Percentiles rank a stretch among this genome's conserved stretches.
Conservation (phyloP, 2,888 invertebrate species). For the Acanthosepion lycidas region DNA sequence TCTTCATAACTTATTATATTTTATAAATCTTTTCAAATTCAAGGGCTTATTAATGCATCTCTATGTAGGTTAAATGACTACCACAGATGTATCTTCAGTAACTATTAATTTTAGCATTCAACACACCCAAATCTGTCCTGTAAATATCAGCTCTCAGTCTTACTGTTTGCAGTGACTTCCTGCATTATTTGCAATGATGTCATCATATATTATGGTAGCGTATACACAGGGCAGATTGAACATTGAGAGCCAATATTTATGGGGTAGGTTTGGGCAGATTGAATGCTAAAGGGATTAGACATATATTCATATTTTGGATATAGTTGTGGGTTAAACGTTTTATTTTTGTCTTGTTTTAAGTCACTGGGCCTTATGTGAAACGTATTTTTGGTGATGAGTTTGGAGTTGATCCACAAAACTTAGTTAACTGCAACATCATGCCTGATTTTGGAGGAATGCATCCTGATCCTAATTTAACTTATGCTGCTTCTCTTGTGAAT, state of each 20-base stretch:
- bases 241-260: no score
- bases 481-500: conserved; percentile 86
- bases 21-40: no score
- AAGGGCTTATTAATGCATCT: no score
- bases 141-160: no score
- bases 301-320: background rate
- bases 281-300: no score
- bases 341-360: conserved; percentile 77
- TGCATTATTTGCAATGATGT: no score
- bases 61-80: background rate
- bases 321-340: background rate
- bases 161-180: no score
- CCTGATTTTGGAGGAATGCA: conserved; percentile 95
- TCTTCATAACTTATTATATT: no score
- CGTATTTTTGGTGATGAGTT: conserved; percentile 90
- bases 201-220: no score
- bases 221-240: no score
- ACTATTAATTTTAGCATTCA: background rate
- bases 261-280: no score
- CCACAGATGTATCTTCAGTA: background rate
- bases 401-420: conserved; percentile 82
- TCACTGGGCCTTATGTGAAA: conserved; percentile 95
- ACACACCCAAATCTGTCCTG: no score
- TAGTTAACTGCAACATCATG: conserved; percentile 86
- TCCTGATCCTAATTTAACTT: conserved; percentile 97